Base-by-base conservation (phyloP, 2,888 invertebrate genomes). In the Iphiclides podalirius region DNA sequence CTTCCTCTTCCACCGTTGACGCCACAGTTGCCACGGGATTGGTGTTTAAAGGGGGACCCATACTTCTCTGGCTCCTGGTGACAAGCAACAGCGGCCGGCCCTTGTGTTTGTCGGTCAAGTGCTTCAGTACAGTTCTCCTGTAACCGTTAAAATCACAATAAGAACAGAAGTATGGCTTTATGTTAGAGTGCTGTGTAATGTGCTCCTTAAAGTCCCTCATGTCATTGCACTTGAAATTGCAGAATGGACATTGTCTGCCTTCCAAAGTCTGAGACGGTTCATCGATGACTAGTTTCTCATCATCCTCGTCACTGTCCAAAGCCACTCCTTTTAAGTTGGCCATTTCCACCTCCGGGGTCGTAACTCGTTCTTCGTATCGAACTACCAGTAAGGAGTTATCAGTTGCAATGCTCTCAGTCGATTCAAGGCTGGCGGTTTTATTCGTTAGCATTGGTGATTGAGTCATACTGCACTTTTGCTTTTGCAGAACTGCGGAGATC, bases 161-260 rank as follows among this genome's bases (percentile, higher is more conserved):
- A 0, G 52, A 55, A 57, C 91, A 92, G 0, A 59, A 59, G 52
- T 64, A 85, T 0, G 89, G 84, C 52, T 84, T 85, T 6, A 87
- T 57, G 2, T 75, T 70, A 74, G 82, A 90, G 62, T 91, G 91
- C 1, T 75, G 66, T 23, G 81, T 63, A 20, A 82, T 63, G 59
- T 91, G 91, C 35, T 73, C 68, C 11, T 67, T 70, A n/a, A 87
- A 42, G 9, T 65, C 61, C 11, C 60, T 59, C 3, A 48, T 34
- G 37, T 66, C 56, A 43, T 55, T 61, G 0, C 59, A 52, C 0
- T 40, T 46, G 49, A 63, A 75, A 0, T 58, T 52, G 59, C 90
- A 90, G 55, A 72, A 61, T 0, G 64, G 64, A 48, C 90, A 90
- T 3, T 59, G 6, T n/a, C 11, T 45, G 59, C 16, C 52, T 2